These are phyloP conservation scores for Drosophila diplacantha DNA, from an alignment of 2,888 invertebrate species.

Conservation along the genomic window DNA sequence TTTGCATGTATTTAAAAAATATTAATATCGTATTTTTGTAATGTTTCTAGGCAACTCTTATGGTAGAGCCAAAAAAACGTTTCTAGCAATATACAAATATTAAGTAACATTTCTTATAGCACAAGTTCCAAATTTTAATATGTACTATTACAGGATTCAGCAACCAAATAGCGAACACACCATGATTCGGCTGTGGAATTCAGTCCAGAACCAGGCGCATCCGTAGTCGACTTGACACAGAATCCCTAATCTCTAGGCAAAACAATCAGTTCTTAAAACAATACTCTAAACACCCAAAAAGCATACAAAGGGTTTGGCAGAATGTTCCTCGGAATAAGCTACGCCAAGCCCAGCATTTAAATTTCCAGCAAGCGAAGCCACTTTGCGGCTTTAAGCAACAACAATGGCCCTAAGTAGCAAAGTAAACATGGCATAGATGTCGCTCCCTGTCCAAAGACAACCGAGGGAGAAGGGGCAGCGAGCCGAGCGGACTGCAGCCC, in stretches of 20 bases:
- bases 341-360: conserved; percentile 61
- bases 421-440: conserved; percentile 72
- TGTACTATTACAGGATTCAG: neutral
- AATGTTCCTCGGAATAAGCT: conserved; percentile 39
- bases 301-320: neutral
- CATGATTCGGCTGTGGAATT: too few species aligned
- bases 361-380: conserved; percentile 65
- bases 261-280: conserved; percentile 65
- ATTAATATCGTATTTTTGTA: too few species aligned
- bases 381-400: conserved; percentile 74
- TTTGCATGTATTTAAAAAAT: too few species aligned
- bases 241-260: conserved; percentile 22
- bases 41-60: too few species aligned
- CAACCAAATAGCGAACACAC: neutral
- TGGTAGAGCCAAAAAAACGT: too few species aligned
- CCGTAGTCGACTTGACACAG: conserved; percentile 45
- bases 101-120: too few species aligned
- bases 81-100: too few species aligned
- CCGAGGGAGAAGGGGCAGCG: neutral
- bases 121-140: neutral
- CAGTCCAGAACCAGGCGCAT: neutral
- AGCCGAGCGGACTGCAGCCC: neutral
- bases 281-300: conserved; percentile 56
- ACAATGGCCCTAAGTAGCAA: conserved; percentile 63
- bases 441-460: conserved; percentile 30